A percentile compares a stretch with the other conserved stretches of the same genome.
These are phyloP conservation scores for Pygmarrhopalites habei DNA, from an alignment of 1,140 invertebrate genomes.

Conservation along the genomic window DNA sequence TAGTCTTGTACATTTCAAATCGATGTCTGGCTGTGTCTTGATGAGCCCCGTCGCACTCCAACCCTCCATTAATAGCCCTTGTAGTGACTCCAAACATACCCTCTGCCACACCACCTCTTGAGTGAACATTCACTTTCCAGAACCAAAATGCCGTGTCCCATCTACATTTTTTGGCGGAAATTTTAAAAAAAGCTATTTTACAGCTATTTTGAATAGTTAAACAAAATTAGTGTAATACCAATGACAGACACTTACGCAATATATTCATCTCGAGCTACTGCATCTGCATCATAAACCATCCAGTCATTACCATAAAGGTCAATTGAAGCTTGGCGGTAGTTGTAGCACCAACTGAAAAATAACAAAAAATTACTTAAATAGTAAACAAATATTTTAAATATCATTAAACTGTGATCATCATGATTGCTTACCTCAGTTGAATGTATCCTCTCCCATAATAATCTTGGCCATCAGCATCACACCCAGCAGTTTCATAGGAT, in stretches of 20 bases:
- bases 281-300: constrained; percentile 23
- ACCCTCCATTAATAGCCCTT: constrained; percentile 33
- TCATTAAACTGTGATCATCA: no score
- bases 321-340: constrained; percentile 26
- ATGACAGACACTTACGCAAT: no score
- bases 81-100: constrained; percentile 32
- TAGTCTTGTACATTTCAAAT: constrained; percentile 15
- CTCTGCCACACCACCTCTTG: constrained; percentile 18
- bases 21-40: constrained; percentile 20
- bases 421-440: no score
- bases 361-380: no score
- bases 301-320: constrained; percentile 27
- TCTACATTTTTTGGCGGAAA: no score
- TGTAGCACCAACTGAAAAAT: constrained; percentile 31
- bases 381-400: no score
- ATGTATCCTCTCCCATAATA: constrained; percentile 37
- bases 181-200: no score
- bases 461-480: constrained; percentile 24
- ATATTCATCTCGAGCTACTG: constrained; percentile 21
- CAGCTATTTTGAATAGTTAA: no score
- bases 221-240: no score
- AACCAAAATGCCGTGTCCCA: constrained; percentile 32
- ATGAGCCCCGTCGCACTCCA: constrained; percentile 25
- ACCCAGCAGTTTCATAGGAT: constrained; percentile 22
- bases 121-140: constrained; percentile 29